Base-by-base conservation (phyloP, 2,888 invertebrate species). In the Osmoderma eremita region DNA sequence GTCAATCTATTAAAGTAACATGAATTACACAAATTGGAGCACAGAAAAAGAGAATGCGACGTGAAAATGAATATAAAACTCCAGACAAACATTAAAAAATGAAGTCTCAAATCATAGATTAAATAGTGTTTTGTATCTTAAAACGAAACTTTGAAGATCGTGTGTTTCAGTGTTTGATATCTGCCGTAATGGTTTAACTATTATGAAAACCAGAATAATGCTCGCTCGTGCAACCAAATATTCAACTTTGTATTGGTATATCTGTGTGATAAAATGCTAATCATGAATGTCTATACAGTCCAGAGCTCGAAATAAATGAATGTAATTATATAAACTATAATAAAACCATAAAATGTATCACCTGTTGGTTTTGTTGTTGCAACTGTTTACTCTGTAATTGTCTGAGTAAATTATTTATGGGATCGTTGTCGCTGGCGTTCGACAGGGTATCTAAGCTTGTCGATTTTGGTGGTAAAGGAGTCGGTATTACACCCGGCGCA, bases 331-430 rank as follows among this genome's bases (percentile, higher is more conserved):
- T 13, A 1, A 45, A 1, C 17, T 45, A 13, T 45, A 17, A 17
- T 13, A 18, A 2, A 18, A 4, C 15, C 30, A 13, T 15, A 5
- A 15, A 13, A 41, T n/a, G 41, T 41, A 24, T 30, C 30, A 69
- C 69, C 61, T 71, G 68, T 63, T 74, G 73, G 58, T 69, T 71
- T 50, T 70, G 72, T 45, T 77, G 77, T 65, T 77, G 77, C 65
- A 76, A 74, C 42, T 78, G 78, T 66, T 82, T 77, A 69, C 69
- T 80, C 24, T 81, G 81, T 58, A 86, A 76, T 72, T 86, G 86
- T 56, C 85, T 80, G 42, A 86, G 73, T 71, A 86, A 77, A 69
- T 82, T 84, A 70, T 84, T 83, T 17, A 86, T 84, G 0, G 85
- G 65, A 50, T 68, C 66, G 54, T 66, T 65, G 30, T 68, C 66